A percentile compares a stretch with the other conserved stretches of the same genome.
These are phyloP conservation scores for Perizoma affinitatum DNA, from an alignment of 2,888 invertebrate genomes.

Conservation along the genomic window DNA sequence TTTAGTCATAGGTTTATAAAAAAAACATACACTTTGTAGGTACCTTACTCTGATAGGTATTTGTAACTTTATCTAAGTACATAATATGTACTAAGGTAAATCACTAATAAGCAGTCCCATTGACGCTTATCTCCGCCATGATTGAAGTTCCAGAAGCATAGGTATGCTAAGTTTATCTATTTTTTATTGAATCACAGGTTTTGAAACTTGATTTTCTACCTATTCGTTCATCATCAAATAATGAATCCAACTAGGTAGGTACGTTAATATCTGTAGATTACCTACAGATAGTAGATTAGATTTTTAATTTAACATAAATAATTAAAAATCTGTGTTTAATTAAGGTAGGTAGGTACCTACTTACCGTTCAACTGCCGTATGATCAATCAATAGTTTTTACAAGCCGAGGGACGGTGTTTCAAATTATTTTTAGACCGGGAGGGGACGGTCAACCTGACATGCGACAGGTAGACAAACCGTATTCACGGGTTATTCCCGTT, in stretches of 20 bases:
- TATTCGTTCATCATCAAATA: slow-evolving; percentile 5
- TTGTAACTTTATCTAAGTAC: too few relatives aligned
- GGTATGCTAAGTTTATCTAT: background rate
- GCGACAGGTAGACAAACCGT: slow-evolving; percentile 21
- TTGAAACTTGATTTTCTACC: background rate
- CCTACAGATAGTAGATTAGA: too few relatives aligned
- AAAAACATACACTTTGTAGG: too few relatives aligned
- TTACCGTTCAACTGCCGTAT: too few relatives aligned
- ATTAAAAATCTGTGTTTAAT: too few relatives aligned
- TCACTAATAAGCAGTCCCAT: background rate
- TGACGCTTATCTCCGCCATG: background rate
- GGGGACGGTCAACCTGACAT: background rate
- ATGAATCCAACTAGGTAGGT: too few relatives aligned
- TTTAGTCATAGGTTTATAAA: too few relatives aligned
- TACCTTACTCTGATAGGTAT: too few relatives aligned
- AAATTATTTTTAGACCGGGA: slow-evolving; percentile 18
- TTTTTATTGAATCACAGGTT: slow-evolving; percentile 13
- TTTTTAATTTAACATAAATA: too few relatives aligned
- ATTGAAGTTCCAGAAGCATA: background rate
- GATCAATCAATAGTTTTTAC: slow-evolving; percentile 10
- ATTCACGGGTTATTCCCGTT: background rate
- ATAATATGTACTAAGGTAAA: too few relatives aligned
- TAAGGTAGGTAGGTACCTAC: too few relatives aligned
- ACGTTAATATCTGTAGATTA: too few relatives aligned
- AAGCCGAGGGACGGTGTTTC: background rate